Conservation (phyloP, 2,797 vertebrate genomes). For the Helostoma temminkii region DNA sequence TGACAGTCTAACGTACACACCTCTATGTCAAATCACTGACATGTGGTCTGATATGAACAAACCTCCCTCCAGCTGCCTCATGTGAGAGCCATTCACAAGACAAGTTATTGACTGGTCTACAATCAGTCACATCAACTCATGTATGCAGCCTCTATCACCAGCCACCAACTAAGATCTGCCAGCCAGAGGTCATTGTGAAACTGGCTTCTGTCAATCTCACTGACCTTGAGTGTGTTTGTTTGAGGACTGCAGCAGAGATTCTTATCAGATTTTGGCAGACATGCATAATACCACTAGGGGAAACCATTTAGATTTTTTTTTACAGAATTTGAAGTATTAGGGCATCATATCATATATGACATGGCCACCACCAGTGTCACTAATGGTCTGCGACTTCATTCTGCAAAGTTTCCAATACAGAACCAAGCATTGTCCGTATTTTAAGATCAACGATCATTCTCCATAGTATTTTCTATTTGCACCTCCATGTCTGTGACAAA, state of each 20-base stretch:
- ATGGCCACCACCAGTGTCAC: constrained; percentile 13
- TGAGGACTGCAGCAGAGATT: constrained; percentile 52
- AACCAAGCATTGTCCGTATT: neutral
- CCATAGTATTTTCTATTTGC: too few species aligned
- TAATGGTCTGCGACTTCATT: neutral
- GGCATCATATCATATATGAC: neutral
- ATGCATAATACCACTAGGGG: constrained; percentile 37
- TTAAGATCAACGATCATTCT: too few species aligned
- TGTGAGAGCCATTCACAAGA: constrained; percentile 29
- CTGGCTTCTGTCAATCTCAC: constrained; percentile 43
- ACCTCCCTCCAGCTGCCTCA: constrained; percentile 1
- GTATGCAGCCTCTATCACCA: constrained; percentile 41
- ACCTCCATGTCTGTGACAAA: too few species aligned
- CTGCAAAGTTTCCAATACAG: neutral
- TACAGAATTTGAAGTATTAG: constrained; percentile 18
- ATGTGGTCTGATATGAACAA: constrained; percentile 40
- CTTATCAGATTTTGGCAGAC: constrained; percentile 44
- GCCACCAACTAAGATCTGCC: constrained; percentile 37
- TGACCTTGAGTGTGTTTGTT: constrained; percentile 67
- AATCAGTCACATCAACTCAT: constrained; percentile 57
- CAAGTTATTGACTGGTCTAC: constrained; percentile 45
- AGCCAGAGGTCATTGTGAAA: constrained; percentile 55
- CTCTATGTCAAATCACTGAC: constrained; percentile 17
- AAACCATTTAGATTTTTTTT: constrained; percentile 32
- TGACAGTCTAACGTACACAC: constrained; percentile 7